phyloP scores from a whole-genome alignment of 53 echinoderm and acorn worm genomes.

The Apostichopus leukothele region DNA sequence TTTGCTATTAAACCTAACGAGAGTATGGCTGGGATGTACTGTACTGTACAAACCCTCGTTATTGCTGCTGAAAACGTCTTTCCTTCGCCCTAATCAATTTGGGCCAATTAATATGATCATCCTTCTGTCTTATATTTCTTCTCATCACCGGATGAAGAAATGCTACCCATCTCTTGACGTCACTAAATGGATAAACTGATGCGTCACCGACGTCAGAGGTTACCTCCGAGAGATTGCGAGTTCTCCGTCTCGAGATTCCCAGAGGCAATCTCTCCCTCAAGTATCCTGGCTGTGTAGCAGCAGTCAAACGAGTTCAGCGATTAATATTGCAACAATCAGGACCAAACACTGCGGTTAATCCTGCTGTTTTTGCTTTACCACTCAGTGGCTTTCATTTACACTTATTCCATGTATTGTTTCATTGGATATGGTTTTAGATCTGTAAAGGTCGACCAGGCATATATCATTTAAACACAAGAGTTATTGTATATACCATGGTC shows the following conservation, averaged over 20 bases:
- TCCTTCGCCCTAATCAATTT: conserved; percentile 28
- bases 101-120: conserved; percentile 30
- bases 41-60: no score
- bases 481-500: no score
- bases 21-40: no score
- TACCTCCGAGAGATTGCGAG: background rate
- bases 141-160: conserved; percentile 21
- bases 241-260: background rate
- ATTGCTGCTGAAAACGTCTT: background rate
- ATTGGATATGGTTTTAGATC: no score
- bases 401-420: no score
- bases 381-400: no score
- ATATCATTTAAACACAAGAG: no score
- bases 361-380: no score
- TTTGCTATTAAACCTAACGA: no score
- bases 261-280: background rate
- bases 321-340: background rate
- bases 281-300: background rate
- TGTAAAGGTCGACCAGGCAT: no score
- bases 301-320: background rate
- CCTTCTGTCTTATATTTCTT: conserved; percentile 23
- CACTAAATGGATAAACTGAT: conserved; percentile 15
- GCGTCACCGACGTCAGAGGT: conserved; percentile 10
- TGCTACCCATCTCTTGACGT: conserved; percentile 31
- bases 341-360: background rate